A percentile compares a stretch with the other conserved stretches of the same genome.
Evolutionary conservation across 2,797 vertebrate species (phyloP).

Genomic region (Chloroceryle inda): DNA sequence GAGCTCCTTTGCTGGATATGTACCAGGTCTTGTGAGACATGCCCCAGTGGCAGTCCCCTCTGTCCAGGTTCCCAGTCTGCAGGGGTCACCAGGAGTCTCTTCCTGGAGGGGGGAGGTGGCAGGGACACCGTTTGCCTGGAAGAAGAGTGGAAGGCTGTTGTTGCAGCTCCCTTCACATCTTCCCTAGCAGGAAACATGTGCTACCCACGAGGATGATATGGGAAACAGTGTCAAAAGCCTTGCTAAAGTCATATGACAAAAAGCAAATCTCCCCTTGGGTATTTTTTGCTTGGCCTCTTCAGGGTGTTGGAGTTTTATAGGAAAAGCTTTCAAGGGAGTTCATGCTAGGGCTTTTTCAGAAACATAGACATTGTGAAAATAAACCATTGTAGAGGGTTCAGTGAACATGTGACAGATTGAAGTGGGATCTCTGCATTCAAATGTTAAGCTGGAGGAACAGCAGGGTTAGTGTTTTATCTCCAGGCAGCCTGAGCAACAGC

Average conservation of each 20-base stretch:
- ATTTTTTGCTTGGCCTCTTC: neutral
- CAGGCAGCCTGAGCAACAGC: neutral
- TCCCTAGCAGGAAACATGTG: neutral
- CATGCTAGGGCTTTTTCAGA: neutral
- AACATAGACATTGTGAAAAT: neutral
- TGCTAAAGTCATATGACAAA: neutral
- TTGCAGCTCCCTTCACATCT: neutral
- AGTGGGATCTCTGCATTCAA: rapidly evolving
- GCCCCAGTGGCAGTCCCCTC: rapidly evolving
- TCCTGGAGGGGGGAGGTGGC: neutral
- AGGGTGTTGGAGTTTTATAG: neutral
- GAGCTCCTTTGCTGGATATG: neutral
- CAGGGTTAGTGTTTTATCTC: neutral
- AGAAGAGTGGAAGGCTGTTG: neutral
- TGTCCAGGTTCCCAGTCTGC: neutral
- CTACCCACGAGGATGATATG: no score
- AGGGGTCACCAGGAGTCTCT: neutral
- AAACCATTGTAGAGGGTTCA: neutral
- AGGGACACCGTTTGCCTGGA: neutral
- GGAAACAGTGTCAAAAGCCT: no score
- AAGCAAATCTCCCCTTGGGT: rapidly evolving
- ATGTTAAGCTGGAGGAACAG: neutral
- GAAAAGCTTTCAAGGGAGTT: neutral
- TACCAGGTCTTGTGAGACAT: neutral
- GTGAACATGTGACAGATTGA: neutral